phyloP scores from a whole-genome alignment of 2,113 vertebrate species.

The Aegithalos caudatus region DNA sequence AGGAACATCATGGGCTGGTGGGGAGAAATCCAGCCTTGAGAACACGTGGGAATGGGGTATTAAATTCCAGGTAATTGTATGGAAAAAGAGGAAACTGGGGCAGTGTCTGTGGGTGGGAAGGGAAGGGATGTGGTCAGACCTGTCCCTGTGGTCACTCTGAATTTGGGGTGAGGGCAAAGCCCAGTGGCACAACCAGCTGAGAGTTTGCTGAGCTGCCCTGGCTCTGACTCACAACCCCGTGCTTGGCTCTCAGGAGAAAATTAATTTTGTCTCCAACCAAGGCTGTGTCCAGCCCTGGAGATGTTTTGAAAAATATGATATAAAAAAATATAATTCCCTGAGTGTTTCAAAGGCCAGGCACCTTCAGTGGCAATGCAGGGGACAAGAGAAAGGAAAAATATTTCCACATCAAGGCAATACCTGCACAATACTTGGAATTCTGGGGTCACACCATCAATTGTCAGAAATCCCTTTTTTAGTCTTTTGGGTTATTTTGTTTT shows the following conservation, averaged over 20 bases:
- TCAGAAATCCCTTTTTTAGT: neutral
- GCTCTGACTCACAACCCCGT: accelerated
- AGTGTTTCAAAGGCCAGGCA: neutral
- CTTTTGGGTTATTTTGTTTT: neutral
- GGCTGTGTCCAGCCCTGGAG: neutral
- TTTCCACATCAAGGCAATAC: neutral
- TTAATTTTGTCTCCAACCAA: neutral
- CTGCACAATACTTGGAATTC: neutral
- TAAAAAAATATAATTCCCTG: neutral
- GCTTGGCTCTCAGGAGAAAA: neutral
- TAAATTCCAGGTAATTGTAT: neutral
- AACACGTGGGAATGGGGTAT: accelerated
- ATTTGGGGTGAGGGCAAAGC: neutral
- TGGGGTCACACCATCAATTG: neutral
- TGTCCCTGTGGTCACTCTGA: accelerated
- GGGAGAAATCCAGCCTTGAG: neutral
- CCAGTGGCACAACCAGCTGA: accelerated
- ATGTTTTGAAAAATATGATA: neutral
- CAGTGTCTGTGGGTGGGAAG: neutral
- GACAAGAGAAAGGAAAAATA: neutral
- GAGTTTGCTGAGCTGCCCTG: neutral
- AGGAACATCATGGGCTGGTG: neutral
- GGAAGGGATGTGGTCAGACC: neutral
- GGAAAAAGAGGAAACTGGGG: neutral
- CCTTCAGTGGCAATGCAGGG: neutral